Evolutionary conservation across 2,888 invertebrate genomes (phyloP).

Genomic region (Mimumesa dahlbomi): DNA sequence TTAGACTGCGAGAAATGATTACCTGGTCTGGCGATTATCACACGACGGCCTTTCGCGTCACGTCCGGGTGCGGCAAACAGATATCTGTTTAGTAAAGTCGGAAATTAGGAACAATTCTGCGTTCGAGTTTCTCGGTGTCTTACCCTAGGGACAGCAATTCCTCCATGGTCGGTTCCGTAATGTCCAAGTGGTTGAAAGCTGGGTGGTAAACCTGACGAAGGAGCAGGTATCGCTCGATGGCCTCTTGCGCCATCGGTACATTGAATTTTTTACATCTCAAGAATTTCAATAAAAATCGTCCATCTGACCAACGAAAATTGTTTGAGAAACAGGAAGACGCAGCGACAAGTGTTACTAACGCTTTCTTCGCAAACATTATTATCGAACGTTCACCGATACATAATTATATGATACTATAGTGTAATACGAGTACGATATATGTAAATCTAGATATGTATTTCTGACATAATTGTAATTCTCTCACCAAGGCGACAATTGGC

Average conservation of each 20-base stretch:
- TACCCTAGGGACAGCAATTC: conserved; percentile 88
- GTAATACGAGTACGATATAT: too few species aligned
- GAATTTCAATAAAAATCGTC: conserved; percentile 87
- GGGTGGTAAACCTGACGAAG: conserved; percentile 89
- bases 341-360: too few species aligned
- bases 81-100: conserved; percentile 82
- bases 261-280: conserved; percentile 91
- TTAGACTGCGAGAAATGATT: conserved; percentile 65
- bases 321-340: neutral
- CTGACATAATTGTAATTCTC: conserved; percentile 35
- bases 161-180: conserved; percentile 86
- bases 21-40: conserved; percentile 90
- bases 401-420: too few species aligned
- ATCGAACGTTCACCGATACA: too few species aligned
- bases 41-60: conserved; percentile 87
- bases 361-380: too few species aligned
- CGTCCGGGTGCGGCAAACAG: conserved; percentile 90
- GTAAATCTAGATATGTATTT: neutral
- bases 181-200: conserved; percentile 88
- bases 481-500: conserved; percentile 86
- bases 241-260: conserved; percentile 89
- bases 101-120: neutral
- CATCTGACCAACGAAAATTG: conserved; percentile 81
- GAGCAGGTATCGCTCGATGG: conserved; percentile 88
- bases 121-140: conserved; percentile 48